Percentiles rank a stretch among this genome's conserved stretches.
phyloP scores from a whole-genome alignment of 1,140 invertebrate species.

The Goniozus legneri region DNA sequence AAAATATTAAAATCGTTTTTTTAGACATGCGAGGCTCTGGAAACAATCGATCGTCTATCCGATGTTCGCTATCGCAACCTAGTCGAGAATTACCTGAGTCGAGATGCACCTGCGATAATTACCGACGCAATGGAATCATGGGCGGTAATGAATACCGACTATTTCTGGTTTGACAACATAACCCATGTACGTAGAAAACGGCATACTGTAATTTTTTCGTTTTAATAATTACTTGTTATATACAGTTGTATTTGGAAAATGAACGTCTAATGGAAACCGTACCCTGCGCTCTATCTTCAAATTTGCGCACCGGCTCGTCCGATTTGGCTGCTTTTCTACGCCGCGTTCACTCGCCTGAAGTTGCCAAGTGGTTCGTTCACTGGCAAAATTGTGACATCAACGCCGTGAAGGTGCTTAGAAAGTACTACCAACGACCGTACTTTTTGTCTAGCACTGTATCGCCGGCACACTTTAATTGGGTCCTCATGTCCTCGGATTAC shows the following conservation, averaged over 20 bases:
- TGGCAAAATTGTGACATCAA: conserved; percentile 82
- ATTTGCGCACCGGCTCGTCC: conserved; percentile 62
- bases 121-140: conserved; percentile 69
- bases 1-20: conserved; percentile 15
- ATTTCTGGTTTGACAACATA: conserved; percentile 68
- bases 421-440: conserved; percentile 70
- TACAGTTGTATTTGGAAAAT: conserved; percentile 58
- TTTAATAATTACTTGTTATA: conserved; percentile 2
- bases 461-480: conserved; percentile 76
- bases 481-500: conserved; percentile 75
- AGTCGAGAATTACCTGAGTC: conserved; percentile 64
- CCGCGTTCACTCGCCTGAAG: conserved; percentile 62
- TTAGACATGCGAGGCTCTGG: conserved; percentile 64
- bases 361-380: conserved; percentile 76
- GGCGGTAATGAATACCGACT: conserved; percentile 61
- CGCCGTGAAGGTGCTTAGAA: conserved; percentile 69
- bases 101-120: conserved; percentile 71
- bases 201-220: neutral
- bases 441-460: conserved; percentile 73
- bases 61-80: conserved; percentile 63
- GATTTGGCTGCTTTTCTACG: conserved; percentile 66
- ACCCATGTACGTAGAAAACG: conserved; percentile 53
- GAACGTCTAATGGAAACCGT: conserved; percentile 62
- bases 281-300: conserved; percentile 69
- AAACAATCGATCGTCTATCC: conserved; percentile 61